phyloP scores from a whole-genome alignment of 2,113 vertebrate species.

The Agapornis roseicollis region DNA sequence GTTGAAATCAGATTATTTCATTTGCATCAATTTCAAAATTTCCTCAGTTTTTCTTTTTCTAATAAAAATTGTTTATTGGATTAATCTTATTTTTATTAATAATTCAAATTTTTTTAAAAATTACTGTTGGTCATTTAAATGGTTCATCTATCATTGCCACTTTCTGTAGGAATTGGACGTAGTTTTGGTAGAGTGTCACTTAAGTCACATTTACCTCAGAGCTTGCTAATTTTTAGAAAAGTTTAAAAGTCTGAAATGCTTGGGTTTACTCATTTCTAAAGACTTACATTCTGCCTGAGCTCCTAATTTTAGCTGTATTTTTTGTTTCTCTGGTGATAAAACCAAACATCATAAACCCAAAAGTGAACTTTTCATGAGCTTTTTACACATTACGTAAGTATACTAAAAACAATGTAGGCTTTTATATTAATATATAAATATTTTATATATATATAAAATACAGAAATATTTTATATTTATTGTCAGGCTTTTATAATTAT shows the following conservation, averaged over 20 bases:
- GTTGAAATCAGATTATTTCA: neutral
- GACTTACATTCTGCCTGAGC: neutral
- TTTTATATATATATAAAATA: no score
- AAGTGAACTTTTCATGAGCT: neutral
- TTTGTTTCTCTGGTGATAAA: neutral
- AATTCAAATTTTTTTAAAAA: neutral
- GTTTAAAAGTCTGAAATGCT: neutral
- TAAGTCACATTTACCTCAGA: neutral
- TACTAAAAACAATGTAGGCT: neutral
- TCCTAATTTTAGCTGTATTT: neutral
- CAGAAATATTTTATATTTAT: no score
- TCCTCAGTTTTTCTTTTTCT: neutral
- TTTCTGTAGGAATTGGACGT: neutral
- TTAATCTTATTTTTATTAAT: neutral
- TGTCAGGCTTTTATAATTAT: neutral
- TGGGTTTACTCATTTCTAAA: neutral
- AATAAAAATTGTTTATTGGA: neutral
- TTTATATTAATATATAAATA: no score
- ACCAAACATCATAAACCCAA: neutral
- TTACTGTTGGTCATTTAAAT: neutral
- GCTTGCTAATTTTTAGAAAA: neutral
- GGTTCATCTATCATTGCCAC: fast-evolving
- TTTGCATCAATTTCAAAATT: neutral
- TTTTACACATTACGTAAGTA: neutral
- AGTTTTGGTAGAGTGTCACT: neutral